Base-by-base conservation (phyloP, 2,797 vertebrate genomes). In the Pithecia hirsuta region DNA sequence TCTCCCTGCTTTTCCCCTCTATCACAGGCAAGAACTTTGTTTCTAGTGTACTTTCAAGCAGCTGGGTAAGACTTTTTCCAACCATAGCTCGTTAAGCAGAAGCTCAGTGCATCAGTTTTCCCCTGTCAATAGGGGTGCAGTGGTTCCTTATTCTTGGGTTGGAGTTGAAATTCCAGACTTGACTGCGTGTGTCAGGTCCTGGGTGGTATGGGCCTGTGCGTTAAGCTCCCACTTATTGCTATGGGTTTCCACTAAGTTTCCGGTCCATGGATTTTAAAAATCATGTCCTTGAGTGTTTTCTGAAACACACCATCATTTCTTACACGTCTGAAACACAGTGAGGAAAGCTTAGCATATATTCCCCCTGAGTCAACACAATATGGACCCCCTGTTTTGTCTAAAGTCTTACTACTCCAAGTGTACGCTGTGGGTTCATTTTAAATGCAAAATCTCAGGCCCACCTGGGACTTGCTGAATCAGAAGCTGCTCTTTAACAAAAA, bases 281-380 rank as follows among this genome's bases (percentile, higher is more conserved):
- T 67, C n/a, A 88, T 46, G 41, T 26, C 64, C 39, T 48, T 5
- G 52, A 90, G 30, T 78, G 46, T 90, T 90, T 92, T 78, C 39
- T 41, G 20, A 88, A 94, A 80, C 59, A 52, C 55, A 6, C 9
- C 39, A 28, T 84, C 36, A 76, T 76, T 81, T 85, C 79, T 89
- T 70, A 92, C 48, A 70, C 91, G 70, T 95, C 89, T 80, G 89
- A 88, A 96, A 83, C 76, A 91, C 30, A 96, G 22, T 3, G 75
- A 81, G 26, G 48, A 50, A 78, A 82, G 44, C 70, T 72, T 72
- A 82, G 50, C 59, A 39, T 83, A 55, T 82, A n/a, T 55, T 48
- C 50, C 41, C 70, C 24, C 59, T 64, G 76, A 95, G 59, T 93
- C 90, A 79, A 48, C 28, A 67, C 44, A 72, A 13, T 46, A 67